Evolutionary conservation across 2,797 vertebrate species (phyloP).

Genomic region (Dermochelys coriacea): DNA sequence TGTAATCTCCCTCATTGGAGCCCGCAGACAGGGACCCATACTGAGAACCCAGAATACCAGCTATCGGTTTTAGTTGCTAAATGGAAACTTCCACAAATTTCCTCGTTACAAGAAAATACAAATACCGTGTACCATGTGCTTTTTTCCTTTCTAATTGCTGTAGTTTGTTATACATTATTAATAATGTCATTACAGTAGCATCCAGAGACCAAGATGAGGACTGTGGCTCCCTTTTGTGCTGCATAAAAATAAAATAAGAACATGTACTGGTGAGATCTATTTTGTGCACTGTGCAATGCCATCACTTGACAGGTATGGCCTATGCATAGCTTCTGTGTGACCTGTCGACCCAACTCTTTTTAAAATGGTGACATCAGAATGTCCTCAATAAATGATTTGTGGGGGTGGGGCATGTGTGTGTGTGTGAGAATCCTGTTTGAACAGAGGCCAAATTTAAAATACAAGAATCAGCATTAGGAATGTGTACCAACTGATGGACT

Average conservation of each 20-base stretch:
- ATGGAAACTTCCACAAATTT: not conserved
- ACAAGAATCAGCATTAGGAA: too few relatives aligned
- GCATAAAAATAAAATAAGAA: not conserved
- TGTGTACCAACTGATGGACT: too few relatives aligned
- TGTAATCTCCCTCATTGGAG: not conserved
- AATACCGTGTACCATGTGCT: not conserved
- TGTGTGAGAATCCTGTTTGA: too few relatives aligned
- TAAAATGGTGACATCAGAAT: too few relatives aligned
- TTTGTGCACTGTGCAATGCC: not conserved
- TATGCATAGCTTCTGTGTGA: not conserved
- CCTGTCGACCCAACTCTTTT: not conserved
- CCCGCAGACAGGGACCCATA: not conserved
- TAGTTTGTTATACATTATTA: not conserved
- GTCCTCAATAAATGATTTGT: too few relatives aligned
- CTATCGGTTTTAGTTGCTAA: not conserved
- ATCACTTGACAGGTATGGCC: not conserved
- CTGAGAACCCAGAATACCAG: not conserved
- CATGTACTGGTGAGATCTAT: rapidly evolving
- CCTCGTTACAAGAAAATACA: not conserved
- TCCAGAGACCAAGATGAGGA: not conserved
- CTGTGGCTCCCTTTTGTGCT: not conserved
- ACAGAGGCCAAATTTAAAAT: too few relatives aligned
- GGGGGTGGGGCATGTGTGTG: too few relatives aligned
- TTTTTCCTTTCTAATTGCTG: not conserved
- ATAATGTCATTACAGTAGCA: not conserved